phyloP scores from a whole-genome alignment of 2,888 invertebrate genomes.

The Leptinotarsa juncta region DNA sequence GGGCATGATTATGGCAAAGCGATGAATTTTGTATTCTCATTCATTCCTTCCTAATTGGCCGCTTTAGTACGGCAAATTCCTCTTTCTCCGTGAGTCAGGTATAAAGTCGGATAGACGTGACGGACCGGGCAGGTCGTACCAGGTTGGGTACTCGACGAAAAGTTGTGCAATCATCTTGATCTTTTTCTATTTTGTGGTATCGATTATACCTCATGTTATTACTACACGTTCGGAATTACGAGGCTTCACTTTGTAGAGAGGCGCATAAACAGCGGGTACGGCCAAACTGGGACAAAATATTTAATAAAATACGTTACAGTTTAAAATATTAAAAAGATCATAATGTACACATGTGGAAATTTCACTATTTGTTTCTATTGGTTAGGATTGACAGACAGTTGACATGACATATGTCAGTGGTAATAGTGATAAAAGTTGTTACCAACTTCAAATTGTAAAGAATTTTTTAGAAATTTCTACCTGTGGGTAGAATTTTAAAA shows the following conservation, averaged over 20 bases:
- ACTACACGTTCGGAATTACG: background rate
- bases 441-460: too few relatives aligned
- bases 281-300: background rate
- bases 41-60: constrained; percentile 14
- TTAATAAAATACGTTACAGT: too few relatives aligned
- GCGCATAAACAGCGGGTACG: background rate
- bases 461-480: too few relatives aligned
- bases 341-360: too few relatives aligned
- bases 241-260: background rate
- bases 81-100: constrained; percentile 19
- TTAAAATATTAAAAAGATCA: too few relatives aligned
- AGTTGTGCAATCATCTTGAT: constrained; percentile 11
- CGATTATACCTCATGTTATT: constrained; percentile 2
- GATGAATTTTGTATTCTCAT: constrained; percentile 4
- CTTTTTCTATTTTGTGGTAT: constrained; percentile 15
- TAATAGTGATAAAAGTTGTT: too few relatives aligned
- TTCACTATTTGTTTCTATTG: too few relatives aligned
- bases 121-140: background rate
- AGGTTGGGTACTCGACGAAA: constrained; percentile 9
- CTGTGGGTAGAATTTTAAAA: too few relatives aligned
- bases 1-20: constrained; percentile 1
- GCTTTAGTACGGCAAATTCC: constrained; percentile 17
- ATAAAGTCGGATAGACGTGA: constrained; percentile 5
- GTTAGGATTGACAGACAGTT: too few relatives aligned
- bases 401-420: too few relatives aligned